A percentile compares a stretch with the other conserved stretches of the same genome.
These are phyloP conservation scores for Microctenopoma steveboyesi DNA, from an alignment of 2,797 vertebrate species.

Conservation along the genomic window DNA sequence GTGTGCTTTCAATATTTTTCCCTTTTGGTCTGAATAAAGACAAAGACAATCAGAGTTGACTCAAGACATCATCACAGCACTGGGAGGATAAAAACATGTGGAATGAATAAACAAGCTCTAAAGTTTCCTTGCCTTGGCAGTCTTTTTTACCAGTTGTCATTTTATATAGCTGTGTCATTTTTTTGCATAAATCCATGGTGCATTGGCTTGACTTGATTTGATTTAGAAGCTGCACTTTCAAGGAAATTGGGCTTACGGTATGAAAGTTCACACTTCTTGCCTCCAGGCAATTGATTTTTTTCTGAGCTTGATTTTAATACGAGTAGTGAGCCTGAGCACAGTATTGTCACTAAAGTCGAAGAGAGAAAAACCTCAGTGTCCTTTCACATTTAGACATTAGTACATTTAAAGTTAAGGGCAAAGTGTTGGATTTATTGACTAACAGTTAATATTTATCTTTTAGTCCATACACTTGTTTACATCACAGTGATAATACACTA, in stretches of 20 bases:
- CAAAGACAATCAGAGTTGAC: conserved; percentile 64
- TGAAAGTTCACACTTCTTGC: conserved; percentile 79
- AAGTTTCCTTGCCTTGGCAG: conserved; percentile 64
- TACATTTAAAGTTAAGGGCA: background rate
- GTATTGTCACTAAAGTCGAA: conserved; percentile 53
- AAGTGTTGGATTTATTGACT: conserved; percentile 8
- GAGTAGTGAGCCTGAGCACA: conserved; percentile 39
- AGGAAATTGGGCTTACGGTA: conserved; percentile 80
- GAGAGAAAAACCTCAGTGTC: conserved; percentile 28
- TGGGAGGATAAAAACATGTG: conserved; percentile 58
- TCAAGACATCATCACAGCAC: conserved; percentile 50
- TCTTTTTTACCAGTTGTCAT: conserved; percentile 67
- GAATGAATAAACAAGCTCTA: conserved; percentile 69
- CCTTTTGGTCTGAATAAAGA: conserved; percentile 51
- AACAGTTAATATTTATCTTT: background rate
- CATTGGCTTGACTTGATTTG: conserved; percentile 74
- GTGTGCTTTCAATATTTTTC: conserved; percentile 47
- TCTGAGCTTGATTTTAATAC: conserved; percentile 62
- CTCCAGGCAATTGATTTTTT: conserved; percentile 77
- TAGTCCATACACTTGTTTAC: background rate
- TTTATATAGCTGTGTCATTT: conserved; percentile 68
- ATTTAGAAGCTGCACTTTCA: conserved; percentile 79
- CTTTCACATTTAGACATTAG: conserved; percentile 18
- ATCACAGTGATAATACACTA: no score
- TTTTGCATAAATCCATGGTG: conserved; percentile 77